A percentile compares a stretch with the other conserved stretches of the same genome.
Conservation (phyloP, 2,888 invertebrate genomes). For the Pseudococcus longispinus region DNA sequence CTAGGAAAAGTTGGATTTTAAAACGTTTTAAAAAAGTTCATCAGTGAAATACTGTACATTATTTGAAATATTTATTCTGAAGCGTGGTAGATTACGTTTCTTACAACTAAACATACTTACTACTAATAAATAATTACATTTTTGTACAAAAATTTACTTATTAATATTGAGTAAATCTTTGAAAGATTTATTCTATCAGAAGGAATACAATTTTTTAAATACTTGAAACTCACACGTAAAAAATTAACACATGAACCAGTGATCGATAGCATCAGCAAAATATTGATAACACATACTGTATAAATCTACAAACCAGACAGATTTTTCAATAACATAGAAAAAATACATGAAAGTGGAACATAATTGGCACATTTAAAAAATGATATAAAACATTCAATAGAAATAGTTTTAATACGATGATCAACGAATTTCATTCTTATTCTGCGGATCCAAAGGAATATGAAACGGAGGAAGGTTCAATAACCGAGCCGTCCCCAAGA, state of each 20-base stretch:
- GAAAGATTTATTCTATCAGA: background rate
- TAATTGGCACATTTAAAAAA: background rate
- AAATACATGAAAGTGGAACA: background rate
- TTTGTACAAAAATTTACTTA: background rate
- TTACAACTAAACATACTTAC: background rate
- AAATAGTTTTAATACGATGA: background rate
- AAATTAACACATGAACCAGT: too few relatives aligned
- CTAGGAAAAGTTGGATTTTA: conserved; percentile 85
- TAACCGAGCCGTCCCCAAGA: conserved; percentile 70
- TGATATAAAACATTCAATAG: background rate
- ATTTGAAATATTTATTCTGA: background rate
- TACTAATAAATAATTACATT: background rate
- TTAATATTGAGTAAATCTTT: background rate
- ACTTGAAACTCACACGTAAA: too few relatives aligned
- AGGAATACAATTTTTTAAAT: too few relatives aligned
- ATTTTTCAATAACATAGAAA: background rate
- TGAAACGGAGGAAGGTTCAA: conserved; percentile 64
- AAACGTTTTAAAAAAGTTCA: background rate
- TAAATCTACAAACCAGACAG: too few relatives aligned
- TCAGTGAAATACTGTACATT: background rate
- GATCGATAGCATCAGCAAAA: too few relatives aligned
- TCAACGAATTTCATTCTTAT: background rate
- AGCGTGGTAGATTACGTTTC: background rate
- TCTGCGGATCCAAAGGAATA: conserved; percentile 17
- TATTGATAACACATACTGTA: too few relatives aligned